A percentile compares a stretch with the other conserved stretches of the same genome.
These are phyloP conservation scores for Carabus problematicus DNA, from an alignment of 2,888 invertebrate genomes.

Conservation along the genomic window DNA sequence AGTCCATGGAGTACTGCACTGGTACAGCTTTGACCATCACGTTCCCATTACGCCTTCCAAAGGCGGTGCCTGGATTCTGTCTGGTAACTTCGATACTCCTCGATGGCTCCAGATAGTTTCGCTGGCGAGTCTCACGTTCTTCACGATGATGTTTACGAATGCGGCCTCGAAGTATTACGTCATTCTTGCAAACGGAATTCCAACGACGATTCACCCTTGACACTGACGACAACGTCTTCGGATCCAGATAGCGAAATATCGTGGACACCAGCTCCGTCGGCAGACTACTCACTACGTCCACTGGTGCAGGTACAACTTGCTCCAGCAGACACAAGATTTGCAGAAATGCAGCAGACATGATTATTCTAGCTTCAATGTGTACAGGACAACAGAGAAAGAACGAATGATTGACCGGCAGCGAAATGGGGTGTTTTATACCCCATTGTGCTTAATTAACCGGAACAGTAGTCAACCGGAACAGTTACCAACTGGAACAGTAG, in stretches of 20 bases:
- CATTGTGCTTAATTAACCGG: background rate
- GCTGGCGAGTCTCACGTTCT: background rate
- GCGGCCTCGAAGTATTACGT: background rate
- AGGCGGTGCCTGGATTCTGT: background rate
- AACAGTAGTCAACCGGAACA: too few species aligned
- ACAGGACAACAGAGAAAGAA: slow-evolving; percentile 6
- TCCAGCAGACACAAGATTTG: slow-evolving; percentile 10
- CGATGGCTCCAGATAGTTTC: background rate
- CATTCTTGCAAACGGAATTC: background rate
- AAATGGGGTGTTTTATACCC: slow-evolving; percentile 7
- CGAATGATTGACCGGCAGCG: slow-evolving; percentile 3
- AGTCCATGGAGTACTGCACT: background rate
- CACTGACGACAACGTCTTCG: background rate
- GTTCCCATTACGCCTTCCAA: slow-evolving; percentile 3
- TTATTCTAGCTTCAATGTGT: background rate
- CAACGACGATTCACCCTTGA: slow-evolving; percentile 6
- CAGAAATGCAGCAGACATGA: slow-evolving; percentile 1
- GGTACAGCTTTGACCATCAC: background rate
- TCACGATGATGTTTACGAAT: background rate
- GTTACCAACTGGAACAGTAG: too few species aligned
- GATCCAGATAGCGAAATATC: background rate
- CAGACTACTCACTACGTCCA: background rate
- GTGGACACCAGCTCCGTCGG: slow-evolving; percentile 4
- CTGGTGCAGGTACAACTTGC: background rate
- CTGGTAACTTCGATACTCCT: background rate